These are phyloP conservation scores for Lepidothrix coronata DNA, from an alignment of 2,113 vertebrate genomes.

Conservation along the genomic window DNA sequence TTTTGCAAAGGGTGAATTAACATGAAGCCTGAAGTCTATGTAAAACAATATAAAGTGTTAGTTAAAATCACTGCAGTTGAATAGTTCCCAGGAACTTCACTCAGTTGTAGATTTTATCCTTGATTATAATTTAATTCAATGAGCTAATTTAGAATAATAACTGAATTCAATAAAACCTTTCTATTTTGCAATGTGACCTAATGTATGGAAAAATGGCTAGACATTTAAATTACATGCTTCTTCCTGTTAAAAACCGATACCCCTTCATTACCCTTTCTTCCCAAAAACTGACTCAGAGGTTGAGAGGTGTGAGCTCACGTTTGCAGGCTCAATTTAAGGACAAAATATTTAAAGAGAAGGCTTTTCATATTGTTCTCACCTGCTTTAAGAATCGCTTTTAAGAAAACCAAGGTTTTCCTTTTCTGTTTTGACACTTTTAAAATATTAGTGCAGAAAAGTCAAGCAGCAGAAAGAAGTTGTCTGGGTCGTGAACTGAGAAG, in stretches of 20 bases:
- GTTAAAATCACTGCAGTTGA: neutral
- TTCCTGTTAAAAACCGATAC: slow-evolving; percentile 3
- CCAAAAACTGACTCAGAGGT: neutral
- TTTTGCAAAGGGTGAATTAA: neutral
- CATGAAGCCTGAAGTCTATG: neutral
- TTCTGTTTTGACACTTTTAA: neutral
- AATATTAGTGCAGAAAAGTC: neutral
- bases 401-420: neutral
- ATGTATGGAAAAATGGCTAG: neutral
- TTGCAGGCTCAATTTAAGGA: neutral
- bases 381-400: neutral
- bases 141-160: slow-evolving; percentile 23
- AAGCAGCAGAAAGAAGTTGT: neutral
- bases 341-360: neutral
- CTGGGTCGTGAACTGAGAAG: neutral
- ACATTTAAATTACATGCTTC: neutral
- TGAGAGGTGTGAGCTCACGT: neutral
- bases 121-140: neutral
- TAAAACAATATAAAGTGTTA: neutral
- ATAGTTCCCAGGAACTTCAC: neutral
- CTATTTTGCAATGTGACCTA: slow-evolving; percentile 9
- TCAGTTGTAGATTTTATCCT: neutral
- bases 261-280: slow-evolving; percentile 14
- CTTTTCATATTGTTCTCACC: neutral
- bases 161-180: neutral